phyloP scores from a whole-genome alignment of 2,888 invertebrate species.

The Pseudococcus jackbeardsleyi region DNA sequence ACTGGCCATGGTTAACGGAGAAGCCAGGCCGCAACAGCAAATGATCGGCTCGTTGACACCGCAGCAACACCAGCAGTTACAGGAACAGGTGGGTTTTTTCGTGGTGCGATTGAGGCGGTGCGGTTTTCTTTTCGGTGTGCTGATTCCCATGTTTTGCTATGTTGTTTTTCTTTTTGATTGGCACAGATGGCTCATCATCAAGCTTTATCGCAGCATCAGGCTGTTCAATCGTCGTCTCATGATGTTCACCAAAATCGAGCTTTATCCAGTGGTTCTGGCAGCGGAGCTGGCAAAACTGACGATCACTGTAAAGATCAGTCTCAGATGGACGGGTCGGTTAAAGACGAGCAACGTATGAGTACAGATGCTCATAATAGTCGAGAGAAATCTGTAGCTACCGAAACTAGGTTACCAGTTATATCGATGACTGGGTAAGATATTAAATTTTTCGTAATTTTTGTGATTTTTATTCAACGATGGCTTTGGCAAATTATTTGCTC shows the following conservation, averaged over 20 bases:
- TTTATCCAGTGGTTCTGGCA: background rate
- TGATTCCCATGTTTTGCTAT: background rate
- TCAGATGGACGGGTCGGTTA: slow-evolving; percentile 54
- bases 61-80: slow-evolving; percentile 67
- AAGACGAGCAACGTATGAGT: slow-evolving; percentile 67
- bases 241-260: slow-evolving; percentile 57
- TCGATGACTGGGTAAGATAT: slow-evolving; percentile 61
- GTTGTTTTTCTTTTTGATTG: background rate
- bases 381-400: slow-evolving; percentile 34
- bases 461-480: background rate
- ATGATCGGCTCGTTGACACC: slow-evolving; percentile 67
- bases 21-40: slow-evolving; percentile 64
- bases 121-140: background rate
- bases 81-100: slow-evolving; percentile 67
- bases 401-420: slow-evolving; percentile 62
- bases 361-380: slow-evolving; percentile 58
- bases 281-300: slow-evolving; percentile 2
- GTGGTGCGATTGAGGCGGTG: slow-evolving; percentile 24
- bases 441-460: background rate
- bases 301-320: slow-evolving; percentile 51
- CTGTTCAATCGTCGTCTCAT: slow-evolving; percentile 46
- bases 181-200: slow-evolving; percentile 72
- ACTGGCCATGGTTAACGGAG: slow-evolving; percentile 70
- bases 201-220: slow-evolving; percentile 71
- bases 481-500: too few species aligned